Evolutionary conservation across 2,797 vertebrate genomes (phyloP).

Genomic region (Peromyscus melanophrys): DNA sequence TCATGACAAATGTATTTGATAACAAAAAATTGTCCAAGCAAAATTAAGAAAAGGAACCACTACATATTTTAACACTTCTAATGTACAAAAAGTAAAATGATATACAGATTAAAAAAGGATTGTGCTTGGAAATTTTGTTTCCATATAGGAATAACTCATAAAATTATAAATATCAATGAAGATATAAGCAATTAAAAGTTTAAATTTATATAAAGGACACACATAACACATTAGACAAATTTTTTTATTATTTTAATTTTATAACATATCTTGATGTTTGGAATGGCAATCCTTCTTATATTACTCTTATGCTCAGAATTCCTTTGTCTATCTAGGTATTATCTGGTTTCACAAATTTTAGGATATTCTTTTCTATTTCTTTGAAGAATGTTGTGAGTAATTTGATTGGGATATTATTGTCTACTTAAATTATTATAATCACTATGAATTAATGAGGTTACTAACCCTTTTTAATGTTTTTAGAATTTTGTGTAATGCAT

Average conservation of each 20-base stretch:
- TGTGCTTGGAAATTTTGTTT: background rate
- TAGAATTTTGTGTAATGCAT: background rate
- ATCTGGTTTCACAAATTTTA: background rate
- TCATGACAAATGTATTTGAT: background rate
- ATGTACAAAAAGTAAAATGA: background rate
- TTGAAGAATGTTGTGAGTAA: background rate
- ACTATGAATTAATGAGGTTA: background rate
- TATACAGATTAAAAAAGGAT: background rate
- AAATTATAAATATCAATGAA: background rate
- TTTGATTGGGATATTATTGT: background rate
- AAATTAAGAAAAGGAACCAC: background rate
- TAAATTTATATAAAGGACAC: background rate
- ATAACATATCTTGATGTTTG: background rate
- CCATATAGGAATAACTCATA: too few relatives aligned
- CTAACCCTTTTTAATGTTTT: background rate
- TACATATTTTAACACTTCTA: background rate
- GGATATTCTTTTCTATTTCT: background rate
- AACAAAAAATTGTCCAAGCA: background rate
- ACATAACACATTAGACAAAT: background rate
- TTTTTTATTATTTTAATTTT: background rate
- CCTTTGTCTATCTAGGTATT: background rate
- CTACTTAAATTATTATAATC: background rate
- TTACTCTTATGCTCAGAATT: background rate
- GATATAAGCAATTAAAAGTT: background rate
- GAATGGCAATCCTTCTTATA: too few relatives aligned